Evolutionary conservation across 2,888 invertebrate genomes (phyloP).

Genomic region (Periphyllus acericola): DNA sequence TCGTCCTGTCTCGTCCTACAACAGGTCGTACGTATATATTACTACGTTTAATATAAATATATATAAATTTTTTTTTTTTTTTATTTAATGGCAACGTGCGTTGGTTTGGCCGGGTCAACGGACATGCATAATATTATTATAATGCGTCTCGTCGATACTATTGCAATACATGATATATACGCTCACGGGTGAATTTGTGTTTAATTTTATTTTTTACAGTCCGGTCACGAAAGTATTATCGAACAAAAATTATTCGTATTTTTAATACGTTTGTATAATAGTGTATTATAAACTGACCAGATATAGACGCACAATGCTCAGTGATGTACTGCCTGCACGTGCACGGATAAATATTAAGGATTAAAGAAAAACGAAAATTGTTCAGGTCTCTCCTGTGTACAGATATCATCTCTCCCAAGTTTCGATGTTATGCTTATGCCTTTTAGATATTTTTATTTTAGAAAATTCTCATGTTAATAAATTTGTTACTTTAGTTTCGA

Average conservation of each 20-base stretch:
- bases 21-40: neutral
- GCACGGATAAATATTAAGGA: too few relatives aligned
- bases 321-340: too few relatives aligned
- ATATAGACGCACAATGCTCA: too few relatives aligned
- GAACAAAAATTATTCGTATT: neutral
- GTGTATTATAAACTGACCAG: too few relatives aligned
- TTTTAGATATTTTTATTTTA: too few relatives aligned
- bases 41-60: constrained; percentile 1
- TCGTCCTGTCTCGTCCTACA: neutral
- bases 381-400: too few relatives aligned
- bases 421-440: too few relatives aligned
- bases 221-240: constrained; percentile 2
- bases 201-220: neutral
- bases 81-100: neutral
- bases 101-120: constrained; percentile 37
- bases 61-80: neutral
- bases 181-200: neutral
- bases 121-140: constrained; percentile 17
- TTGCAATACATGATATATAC: neutral
- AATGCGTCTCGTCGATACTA: neutral
- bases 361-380: too few relatives aligned
- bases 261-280: neutral
- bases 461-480: too few relatives aligned
- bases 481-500: too few relatives aligned
- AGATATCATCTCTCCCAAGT: too few relatives aligned